Evolutionary conservation across 2,797 vertebrate genomes (phyloP).

Genomic region (Lindbergichthys nudifrons): DNA sequence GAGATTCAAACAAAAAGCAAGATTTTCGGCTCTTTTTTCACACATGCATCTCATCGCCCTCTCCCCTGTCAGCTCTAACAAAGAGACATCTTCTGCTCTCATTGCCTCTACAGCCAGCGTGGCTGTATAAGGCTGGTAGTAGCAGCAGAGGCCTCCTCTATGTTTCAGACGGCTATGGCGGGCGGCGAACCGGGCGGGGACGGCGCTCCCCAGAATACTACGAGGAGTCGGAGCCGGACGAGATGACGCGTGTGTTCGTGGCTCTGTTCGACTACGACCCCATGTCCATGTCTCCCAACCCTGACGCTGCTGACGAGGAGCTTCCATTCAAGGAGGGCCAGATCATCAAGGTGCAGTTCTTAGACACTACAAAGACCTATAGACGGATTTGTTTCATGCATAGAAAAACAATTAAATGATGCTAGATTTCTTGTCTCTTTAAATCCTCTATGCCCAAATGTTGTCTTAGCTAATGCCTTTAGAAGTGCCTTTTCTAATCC

Average conservation of each 20-base stretch:
- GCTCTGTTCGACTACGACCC: conserved; percentile 98
- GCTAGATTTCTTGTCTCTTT: background rate
- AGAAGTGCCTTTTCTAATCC: background rate
- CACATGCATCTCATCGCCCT: conserved; percentile 70
- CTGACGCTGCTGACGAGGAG: conserved; percentile 95
- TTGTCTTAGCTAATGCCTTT: background rate
- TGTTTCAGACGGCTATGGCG: conserved; percentile 90
- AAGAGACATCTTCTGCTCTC: conserved; percentile 75
- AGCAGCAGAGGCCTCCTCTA: conserved; percentile 80
- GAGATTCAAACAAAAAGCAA: conserved; percentile 40
- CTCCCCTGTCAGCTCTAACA: conserved; percentile 77
- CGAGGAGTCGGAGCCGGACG: conserved; percentile 92
- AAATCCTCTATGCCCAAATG: background rate
- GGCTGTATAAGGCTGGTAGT: conserved; percentile 78
- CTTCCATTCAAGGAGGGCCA: conserved; percentile 98
- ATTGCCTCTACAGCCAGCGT: conserved; percentile 73
- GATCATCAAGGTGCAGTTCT: conserved; percentile 91
- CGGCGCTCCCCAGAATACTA: conserved; percentile 91
- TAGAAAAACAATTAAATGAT: background rate
- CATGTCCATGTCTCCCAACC: conserved; percentile 97
- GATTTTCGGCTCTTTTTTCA: conserved; percentile 74
- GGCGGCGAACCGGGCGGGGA: conserved; percentile 82
- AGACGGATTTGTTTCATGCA: background rate
- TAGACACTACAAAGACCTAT: background rate
- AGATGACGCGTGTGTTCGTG: conserved; percentile 92